Percentiles rank a stretch among this genome's conserved stretches.
These are phyloP conservation scores for Acinonyx jubatus DNA, from an alignment of 2,113 vertebrate species.

Conservation along the genomic window DNA sequence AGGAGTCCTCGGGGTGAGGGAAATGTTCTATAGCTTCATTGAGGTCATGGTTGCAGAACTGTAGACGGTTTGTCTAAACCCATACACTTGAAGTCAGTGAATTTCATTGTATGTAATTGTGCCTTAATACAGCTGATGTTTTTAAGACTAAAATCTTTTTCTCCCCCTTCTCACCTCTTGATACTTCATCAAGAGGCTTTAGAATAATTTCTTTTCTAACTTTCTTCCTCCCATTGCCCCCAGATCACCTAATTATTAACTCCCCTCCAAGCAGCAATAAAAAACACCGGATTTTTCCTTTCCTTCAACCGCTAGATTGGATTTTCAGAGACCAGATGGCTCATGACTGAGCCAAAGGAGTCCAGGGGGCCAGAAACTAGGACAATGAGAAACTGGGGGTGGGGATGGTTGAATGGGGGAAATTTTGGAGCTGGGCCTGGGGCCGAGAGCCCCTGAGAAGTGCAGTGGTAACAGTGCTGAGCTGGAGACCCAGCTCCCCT, in stretches of 20 bases:
- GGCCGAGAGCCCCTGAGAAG: not conserved
- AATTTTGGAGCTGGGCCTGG: not conserved
- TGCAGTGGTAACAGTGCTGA: not conserved
- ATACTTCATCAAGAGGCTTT: not conserved
- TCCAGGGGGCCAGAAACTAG: conserved; percentile 47
- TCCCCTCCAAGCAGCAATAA: not conserved
- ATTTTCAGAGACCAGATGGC: conserved; percentile 72
- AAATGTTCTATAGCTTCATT: not conserved
- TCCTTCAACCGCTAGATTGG: conserved; percentile 14
- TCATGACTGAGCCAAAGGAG: conserved; percentile 53
- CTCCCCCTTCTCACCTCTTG: conserved; percentile 7
- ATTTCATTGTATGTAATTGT: not conserved
- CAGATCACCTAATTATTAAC: conserved; percentile 36
- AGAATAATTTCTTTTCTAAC: conserved; percentile 28
- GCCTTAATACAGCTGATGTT: not conserved
- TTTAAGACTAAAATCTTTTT: not conserved
- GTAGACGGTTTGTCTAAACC: not conserved
- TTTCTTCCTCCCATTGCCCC: not conserved
- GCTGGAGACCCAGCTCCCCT: not conserved
- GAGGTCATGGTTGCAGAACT: not conserved
- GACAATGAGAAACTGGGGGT: conserved; percentile 32
- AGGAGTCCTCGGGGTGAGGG: not conserved
- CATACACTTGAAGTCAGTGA: not conserved
- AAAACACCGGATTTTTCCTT: not conserved
- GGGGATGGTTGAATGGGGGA: not conserved